Evolutionary conservation across 1,140 invertebrate genomes (phyloP), one percentile per base, ranked within the genome.

Genomic region (Aleiodes sp.): DNA sequence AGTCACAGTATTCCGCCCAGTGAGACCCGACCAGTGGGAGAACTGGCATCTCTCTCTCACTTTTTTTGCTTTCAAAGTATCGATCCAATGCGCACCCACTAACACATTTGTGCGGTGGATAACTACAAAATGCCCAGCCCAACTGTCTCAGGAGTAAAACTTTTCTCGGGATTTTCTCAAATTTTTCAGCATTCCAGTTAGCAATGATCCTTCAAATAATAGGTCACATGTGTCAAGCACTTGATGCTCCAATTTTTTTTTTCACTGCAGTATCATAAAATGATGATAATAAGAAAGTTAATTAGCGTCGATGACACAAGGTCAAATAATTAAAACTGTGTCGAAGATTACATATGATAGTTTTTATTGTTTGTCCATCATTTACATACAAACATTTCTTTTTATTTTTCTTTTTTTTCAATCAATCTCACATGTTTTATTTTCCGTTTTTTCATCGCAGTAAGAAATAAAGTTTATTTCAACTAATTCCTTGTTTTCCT

Each of bases 341-440:
- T 52, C 21, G 16, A 9, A 52, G 46, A 24, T 43, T 46, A 68
- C 31, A 68, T 68, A 68, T 57, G 56, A 78, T 79, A 78, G 68
- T 78, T 78, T 80, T 81, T 82, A 79, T 82, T 80, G 68, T 78
- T 84, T 78, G 76, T 84, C 78, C 79, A 76, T 83, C 80, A 84
- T 84, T 82, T 84, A 84, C 82, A 84, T 84, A 82, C 76, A 84
- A 83, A 83, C 63, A 59, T 73, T 76, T 37, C 37, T 59, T 68
- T 71, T 70, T 39, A 29, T 70, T 59, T 72, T 73, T 52, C 65
- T 68, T 33, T 76, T 56, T 72, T 68, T 74, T 77, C 73, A 70
- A 46, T 70, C 77, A 76, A 74, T 76, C 68, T 65, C 21, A 62
- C 46, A 61, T 62, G 52, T 46, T n/a, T n/a, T n/a, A n/a, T n/a